Conservation (phyloP, 2,888 invertebrate genomes). For the Celastrina argiolus region DNA sequence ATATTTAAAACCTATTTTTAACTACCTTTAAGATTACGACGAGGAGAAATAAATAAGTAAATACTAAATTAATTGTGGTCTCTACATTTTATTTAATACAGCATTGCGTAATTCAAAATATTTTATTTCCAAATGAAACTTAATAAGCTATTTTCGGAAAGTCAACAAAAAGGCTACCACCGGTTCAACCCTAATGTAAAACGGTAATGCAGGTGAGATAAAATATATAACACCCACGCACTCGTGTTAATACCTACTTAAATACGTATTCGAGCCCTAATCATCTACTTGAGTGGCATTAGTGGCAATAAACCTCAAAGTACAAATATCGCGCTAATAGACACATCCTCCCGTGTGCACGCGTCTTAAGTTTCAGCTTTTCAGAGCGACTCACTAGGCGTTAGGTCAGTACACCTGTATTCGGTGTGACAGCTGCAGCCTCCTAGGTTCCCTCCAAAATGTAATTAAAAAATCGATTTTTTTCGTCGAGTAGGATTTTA, state of each 20-base stretch:
- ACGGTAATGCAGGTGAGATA: too few relatives aligned
- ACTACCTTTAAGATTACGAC: too few relatives aligned
- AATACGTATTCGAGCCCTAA: constrained; percentile 1
- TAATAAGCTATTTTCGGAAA: too few relatives aligned
- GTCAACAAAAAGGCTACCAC: too few relatives aligned
- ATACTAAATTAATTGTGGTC: too few relatives aligned
- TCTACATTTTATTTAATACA: too few relatives aligned
- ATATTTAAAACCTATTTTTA: too few relatives aligned
- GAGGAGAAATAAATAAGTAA: too few relatives aligned
- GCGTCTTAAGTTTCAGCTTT: constrained; percentile 44
- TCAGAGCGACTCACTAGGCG: constrained; percentile 38
- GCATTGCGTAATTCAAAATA: too few relatives aligned
- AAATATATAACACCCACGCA: not conserved
- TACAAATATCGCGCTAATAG: constrained; percentile 20
- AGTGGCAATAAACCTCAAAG: constrained; percentile 18
- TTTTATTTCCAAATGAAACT: too few relatives aligned
- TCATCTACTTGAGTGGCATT: constrained; percentile 18
- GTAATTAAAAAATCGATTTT: not conserved
- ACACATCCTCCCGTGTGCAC: constrained; percentile 36
- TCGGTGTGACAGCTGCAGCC: constrained; percentile 27
- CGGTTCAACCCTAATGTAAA: too few relatives aligned
- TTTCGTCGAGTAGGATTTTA: not conserved
- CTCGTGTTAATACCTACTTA: not conserved
- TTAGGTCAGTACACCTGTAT: constrained; percentile 37
- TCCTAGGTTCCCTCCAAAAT: constrained; percentile 15